Conservation (phyloP, 2,113 vertebrate species). For the Panthera uncia region DNA sequence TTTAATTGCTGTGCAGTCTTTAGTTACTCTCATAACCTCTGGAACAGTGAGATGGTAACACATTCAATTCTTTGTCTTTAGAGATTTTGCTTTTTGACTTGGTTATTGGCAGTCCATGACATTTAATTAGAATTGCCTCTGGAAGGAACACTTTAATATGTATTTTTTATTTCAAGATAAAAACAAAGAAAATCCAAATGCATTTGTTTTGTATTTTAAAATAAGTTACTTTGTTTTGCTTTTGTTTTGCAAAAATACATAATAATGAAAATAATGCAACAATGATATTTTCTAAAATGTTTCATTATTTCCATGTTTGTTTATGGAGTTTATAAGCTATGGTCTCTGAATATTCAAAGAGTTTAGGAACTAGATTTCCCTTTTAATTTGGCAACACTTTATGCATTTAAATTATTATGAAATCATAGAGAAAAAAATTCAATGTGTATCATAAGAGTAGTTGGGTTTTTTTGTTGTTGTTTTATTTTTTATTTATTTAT, state of each 20-base stretch:
- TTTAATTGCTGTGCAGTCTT: slow-evolving; percentile 75
- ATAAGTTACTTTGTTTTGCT: background rate
- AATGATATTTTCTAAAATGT: background rate
- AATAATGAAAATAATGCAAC: background rate
- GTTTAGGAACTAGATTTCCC: background rate
- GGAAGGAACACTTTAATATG: slow-evolving; percentile 43
- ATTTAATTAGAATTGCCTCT: slow-evolving; percentile 72
- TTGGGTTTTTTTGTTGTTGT: background rate
- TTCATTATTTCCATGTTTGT: slow-evolving; percentile 26
- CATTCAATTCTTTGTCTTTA: slow-evolving; percentile 76
- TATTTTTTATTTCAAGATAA: slow-evolving; percentile 31
- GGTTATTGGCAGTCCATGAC: slow-evolving; percentile 15
- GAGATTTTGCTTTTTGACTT: slow-evolving; percentile 60
- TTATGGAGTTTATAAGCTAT: background rate
- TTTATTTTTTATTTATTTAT: no score
- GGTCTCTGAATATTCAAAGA: background rate
- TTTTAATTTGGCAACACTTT: slow-evolving; percentile 9
- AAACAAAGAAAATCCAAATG: background rate
- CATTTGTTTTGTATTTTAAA: slow-evolving; percentile 10
- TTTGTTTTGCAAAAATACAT: background rate
- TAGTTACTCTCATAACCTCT: slow-evolving; percentile 69
- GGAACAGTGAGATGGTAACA: slow-evolving; percentile 57
- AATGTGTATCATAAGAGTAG: background rate
- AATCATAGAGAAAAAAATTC: background rate
- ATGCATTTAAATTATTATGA: slow-evolving; percentile 3